Evolutionary conservation across 2,888 invertebrate species (phyloP).

Genomic region (Napeogenes inachia): DNA sequence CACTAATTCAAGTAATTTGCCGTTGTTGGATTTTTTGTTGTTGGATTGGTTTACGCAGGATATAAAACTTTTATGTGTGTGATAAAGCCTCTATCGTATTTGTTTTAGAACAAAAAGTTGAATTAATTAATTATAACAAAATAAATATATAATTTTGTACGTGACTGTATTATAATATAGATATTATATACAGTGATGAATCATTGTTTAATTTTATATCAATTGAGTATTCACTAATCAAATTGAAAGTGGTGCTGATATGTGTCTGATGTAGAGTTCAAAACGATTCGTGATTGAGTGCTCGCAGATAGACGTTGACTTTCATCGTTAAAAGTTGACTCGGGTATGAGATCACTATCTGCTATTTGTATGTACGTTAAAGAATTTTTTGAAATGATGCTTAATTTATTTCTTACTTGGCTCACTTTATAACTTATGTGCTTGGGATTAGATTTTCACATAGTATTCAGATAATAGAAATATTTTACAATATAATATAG

Average conservation of each 20-base stretch:
- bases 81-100: constrained; percentile 1
- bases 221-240: constrained; percentile 24
- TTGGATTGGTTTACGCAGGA: constrained; percentile 3
- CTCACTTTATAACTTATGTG: neutral
- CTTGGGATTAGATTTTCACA: neutral
- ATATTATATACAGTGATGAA: neutral
- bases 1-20: constrained; percentile 1
- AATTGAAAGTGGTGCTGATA: constrained; percentile 17
- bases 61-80: constrained; percentile 1
- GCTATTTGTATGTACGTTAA: constrained; percentile 21
- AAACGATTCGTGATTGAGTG: constrained; percentile 22
- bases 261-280: constrained; percentile 24
- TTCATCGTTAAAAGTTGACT: constrained; percentile 20
- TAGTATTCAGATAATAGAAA: no score
- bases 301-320: constrained; percentile 22
- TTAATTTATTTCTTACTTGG: neutral
- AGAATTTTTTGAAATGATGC: constrained; percentile 13
- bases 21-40: constrained; percentile 1
- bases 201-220: constrained; percentile 1
- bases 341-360: constrained; percentile 20
- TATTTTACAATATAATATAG: no score
- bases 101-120: constrained; percentile 2
- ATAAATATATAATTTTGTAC: neutral
- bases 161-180: neutral
- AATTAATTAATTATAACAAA: neutral